These are phyloP conservation scores for Calosoma granatense DNA, from an alignment of 1,140 invertebrate genomes.

Conservation along the genomic window DNA sequence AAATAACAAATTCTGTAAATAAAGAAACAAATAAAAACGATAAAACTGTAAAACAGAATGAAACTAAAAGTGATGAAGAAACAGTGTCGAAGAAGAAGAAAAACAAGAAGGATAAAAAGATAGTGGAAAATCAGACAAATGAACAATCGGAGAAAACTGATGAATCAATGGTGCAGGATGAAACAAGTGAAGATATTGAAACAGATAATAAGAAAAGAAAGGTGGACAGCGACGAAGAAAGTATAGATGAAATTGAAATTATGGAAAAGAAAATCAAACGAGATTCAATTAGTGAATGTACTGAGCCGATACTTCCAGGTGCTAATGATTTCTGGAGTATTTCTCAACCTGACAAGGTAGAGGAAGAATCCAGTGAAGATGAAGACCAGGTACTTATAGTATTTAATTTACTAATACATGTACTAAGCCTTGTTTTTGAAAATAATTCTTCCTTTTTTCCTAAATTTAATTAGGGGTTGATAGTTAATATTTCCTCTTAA, in stretches of 20 bases:
- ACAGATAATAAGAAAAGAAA: constrained; percentile 17
- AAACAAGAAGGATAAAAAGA: constrained; percentile 14
- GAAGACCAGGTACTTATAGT: constrained; percentile 12
- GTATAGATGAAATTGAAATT: not conserved
- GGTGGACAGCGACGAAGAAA: constrained; percentile 23
- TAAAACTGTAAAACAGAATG: constrained; percentile 12
- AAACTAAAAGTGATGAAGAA: constrained; percentile 29
- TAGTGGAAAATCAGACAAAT: no score
- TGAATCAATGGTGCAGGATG: not conserved
- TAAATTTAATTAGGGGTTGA: no score
- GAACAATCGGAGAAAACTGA: constrained; percentile 2
- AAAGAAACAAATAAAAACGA: constrained; percentile 2
- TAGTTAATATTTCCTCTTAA: no score
- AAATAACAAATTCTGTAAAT: not conserved
- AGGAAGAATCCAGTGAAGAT: constrained; percentile 31
- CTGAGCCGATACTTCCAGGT: constrained; percentile 27
- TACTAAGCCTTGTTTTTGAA: constrained; percentile 6
- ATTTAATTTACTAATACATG: constrained; percentile 4
- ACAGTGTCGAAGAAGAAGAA: constrained; percentile 24
- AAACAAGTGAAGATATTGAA: constrained; percentile 16
- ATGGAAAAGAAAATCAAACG: constrained; percentile 24
- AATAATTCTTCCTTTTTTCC: not conserved
- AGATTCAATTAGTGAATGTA: constrained; percentile 24
- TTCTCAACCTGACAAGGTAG: constrained; percentile 20
- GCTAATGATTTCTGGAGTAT: constrained; percentile 36